phyloP scores from a whole-genome alignment of 2,113 vertebrate genomes.

The Peucedramus taeniatus region DNA sequence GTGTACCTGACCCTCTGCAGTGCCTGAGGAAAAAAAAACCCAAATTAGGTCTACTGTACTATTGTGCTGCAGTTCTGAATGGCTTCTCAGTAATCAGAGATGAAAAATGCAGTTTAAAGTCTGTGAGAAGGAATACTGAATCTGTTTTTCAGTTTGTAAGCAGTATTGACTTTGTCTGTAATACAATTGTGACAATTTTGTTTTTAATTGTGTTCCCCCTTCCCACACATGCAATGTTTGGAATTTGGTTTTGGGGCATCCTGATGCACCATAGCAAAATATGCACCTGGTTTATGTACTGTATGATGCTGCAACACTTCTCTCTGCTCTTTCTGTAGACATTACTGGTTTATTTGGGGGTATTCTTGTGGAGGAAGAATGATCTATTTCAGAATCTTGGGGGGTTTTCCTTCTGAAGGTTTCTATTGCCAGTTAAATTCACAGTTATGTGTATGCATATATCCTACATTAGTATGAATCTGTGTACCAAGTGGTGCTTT shows the following conservation, averaged over 20 bases:
- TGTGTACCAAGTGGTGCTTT: background rate
- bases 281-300: background rate
- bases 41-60: background rate
- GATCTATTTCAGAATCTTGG: background rate
- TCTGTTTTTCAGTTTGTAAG: background rate
- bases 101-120: background rate
- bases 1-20: constrained; percentile 29
- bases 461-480: background rate
- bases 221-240: background rate
- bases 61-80: background rate
- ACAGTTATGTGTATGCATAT: background rate
- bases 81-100: background rate
- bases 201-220: background rate
- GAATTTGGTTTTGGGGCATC: background rate
- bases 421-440: background rate
- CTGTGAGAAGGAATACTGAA: background rate
- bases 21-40: background rate
- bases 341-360: background rate
- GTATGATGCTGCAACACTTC: background rate
- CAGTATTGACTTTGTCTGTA: background rate
- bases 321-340: background rate
- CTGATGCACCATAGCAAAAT: background rate
- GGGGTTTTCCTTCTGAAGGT: background rate
- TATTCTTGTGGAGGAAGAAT: background rate
- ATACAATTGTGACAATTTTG: background rate